Percentiles rank a stretch among this genome's conserved stretches.
Evolutionary conservation across 2,888 invertebrate genomes (phyloP).

Genomic region (Papilio demoleus): DNA sequence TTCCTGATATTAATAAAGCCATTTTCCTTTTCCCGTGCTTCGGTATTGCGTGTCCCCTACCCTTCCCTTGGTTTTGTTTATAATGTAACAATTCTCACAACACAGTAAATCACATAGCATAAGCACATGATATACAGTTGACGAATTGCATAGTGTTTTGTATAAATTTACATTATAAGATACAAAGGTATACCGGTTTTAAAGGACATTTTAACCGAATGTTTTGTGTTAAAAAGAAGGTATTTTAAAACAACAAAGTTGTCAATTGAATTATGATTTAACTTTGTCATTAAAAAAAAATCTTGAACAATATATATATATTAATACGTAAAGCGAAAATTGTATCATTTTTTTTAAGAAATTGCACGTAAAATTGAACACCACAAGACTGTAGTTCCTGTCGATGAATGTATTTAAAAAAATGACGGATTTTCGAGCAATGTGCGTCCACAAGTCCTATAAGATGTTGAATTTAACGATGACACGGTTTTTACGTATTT

Average conservation of each 20-base stretch:
- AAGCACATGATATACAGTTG: slow-evolving; percentile 26
- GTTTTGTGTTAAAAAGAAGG: neutral
- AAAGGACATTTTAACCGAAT: neutral
- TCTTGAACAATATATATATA: too few relatives aligned
- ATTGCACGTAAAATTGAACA: too few relatives aligned
- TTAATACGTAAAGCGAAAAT: too few relatives aligned
- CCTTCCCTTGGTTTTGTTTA: slow-evolving; percentile 25
- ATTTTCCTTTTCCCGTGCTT: slow-evolving; percentile 10
- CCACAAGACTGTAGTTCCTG: too few relatives aligned
- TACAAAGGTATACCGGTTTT: neutral
- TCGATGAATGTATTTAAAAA: too few relatives aligned
- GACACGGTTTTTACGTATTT: neutral
- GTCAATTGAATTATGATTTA: neutral
- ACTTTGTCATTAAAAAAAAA: too few relatives aligned
- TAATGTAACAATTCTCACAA: slow-evolving; percentile 30
- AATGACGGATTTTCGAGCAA: too few relatives aligned
- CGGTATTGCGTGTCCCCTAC: neutral
- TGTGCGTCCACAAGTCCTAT: too few relatives aligned
- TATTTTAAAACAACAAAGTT: neutral
- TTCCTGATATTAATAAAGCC: slow-evolving; percentile 17
- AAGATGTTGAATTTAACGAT: neutral
- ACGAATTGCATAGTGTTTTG: slow-evolving; percentile 7
- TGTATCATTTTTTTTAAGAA: too few relatives aligned
- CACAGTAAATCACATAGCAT: slow-evolving; percentile 5
- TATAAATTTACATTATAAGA: neutral